Evolutionary conservation across 2,113 vertebrate genomes (phyloP), one percentile per base, ranked within the genome.

Genomic region (Dicaeum eximium): DNA sequence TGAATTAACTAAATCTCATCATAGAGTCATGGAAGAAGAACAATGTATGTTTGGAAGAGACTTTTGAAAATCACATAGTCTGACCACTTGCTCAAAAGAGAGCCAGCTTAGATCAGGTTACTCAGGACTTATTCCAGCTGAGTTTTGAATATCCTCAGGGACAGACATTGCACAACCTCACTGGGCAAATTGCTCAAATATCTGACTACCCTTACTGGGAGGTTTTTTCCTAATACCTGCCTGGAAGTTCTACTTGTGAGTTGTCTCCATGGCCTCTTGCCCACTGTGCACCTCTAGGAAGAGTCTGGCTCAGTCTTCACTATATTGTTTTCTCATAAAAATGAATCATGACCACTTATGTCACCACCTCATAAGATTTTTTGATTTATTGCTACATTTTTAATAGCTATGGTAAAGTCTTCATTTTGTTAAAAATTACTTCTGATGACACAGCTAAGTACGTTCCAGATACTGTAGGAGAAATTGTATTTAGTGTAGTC

Each of bases 361-460:
- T 95, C 84, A 91, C 33, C 87, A 85, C 74, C 37, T 93, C 38
- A 16, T 87, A 85, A 82, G 87, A 35, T 45, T 82, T 86, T 91
- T 6, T 2, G 25, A 50, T 92, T 79, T 72, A 81, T 61, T 85
- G 80, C 57, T 81, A 28, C 44, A 64, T 82, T 89, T 84, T 81
- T 73, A 87, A 91, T 85, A 89, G 54, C 61, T 79, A 64, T 65
- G 53, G 70, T 91, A 87, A 94, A 91, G 71, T 84, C 53, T 81
- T 91, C 31, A 75, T 95, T 91, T 94, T 92, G 50, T 53, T 66
- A 60, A 78, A 81, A 40, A 75, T 85, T 87, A 22, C 33, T 95
- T 84, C 40, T 82, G 37, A 92, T 54, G 78, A 85, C 20, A 75
- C 30, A 84, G 53, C 50, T 79, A 50, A 84, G 65, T 66, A 15